A percentile compares a stretch with the other conserved stretches of the same genome.
Evolutionary conservation across 1,140 invertebrate species (phyloP).

Genomic region (Macrosteles quadrilineatus): DNA sequence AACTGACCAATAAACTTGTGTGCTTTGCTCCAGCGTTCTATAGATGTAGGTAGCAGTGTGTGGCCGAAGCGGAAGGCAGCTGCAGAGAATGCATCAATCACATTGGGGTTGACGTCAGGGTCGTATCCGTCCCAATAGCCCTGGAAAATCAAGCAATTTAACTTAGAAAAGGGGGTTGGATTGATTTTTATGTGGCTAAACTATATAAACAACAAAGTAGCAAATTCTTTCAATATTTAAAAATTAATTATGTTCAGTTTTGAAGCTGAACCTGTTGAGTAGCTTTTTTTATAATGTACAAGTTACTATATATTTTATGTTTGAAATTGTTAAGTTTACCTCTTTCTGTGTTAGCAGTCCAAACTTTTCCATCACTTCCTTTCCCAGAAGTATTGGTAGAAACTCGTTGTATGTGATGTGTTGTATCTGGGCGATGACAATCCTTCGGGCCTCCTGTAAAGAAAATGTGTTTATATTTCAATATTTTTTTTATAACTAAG

Average conservation of each 20-base stretch:
- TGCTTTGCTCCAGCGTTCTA: constrained; percentile 90
- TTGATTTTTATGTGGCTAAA: not conserved
- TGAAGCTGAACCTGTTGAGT: no score
- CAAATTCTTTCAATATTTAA: not conserved
- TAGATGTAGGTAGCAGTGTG: constrained; percentile 81
- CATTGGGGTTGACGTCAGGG: constrained; percentile 77
- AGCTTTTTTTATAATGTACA: no score
- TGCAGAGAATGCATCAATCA: constrained; percentile 83
- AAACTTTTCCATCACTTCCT: constrained; percentile 92
- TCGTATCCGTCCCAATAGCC: constrained; percentile 91
- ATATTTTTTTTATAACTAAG: no score
- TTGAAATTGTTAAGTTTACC: no score
- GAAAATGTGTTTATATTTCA: no score
- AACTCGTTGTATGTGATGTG: constrained; percentile 96
- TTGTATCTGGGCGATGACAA: constrained; percentile 88
- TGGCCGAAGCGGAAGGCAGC: constrained; percentile 91
- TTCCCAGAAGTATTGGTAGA: constrained; percentile 88
- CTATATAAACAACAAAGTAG: not conserved
- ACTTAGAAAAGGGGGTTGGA: constrained; percentile 8
- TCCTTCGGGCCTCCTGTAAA: constrained; percentile 76
- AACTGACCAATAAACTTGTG: constrained; percentile 85
- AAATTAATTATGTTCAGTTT: not conserved
- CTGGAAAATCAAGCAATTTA: constrained; percentile 53
- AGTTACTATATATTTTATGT: no score
- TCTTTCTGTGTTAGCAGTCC: constrained; percentile 81